These are phyloP conservation scores for Abrostola triplasia DNA, from an alignment of 2,888 invertebrate species.

Conservation along the genomic window DNA sequence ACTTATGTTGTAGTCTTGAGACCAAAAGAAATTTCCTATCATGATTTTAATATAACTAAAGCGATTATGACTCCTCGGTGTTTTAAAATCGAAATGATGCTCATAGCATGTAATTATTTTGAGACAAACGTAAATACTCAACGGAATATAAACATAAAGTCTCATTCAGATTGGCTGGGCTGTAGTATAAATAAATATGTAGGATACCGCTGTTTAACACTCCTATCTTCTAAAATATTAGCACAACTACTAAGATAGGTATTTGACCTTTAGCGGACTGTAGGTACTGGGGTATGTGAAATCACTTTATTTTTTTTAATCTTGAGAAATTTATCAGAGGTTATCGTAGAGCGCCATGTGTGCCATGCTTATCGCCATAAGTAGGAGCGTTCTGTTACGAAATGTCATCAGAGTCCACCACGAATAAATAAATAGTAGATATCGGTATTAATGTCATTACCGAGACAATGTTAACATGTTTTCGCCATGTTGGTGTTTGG, in stretches of 20 bases:
- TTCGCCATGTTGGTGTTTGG: constrained; percentile 41
- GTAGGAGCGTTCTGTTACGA: constrained; percentile 46
- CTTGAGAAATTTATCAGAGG: constrained; percentile 53
- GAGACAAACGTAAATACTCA: too few species aligned
- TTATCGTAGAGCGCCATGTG: constrained; percentile 59
- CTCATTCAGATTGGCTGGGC: background rate
- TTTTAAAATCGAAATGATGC: too few species aligned
- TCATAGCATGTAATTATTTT: too few species aligned
- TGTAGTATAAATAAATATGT: constrained; percentile 2
- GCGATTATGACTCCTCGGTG: too few species aligned
- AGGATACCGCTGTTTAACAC: constrained; percentile 11
- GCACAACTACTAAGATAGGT: constrained; percentile 33
- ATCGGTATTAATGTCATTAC: constrained; percentile 54
- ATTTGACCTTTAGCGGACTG: constrained; percentile 41
- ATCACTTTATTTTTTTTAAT: constrained; percentile 37
- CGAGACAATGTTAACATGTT: constrained; percentile 45
- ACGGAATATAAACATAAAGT: constrained; percentile 11
- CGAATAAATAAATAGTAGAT: constrained; percentile 57
- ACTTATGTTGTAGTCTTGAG: too few species aligned
- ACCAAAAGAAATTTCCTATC: too few species aligned
- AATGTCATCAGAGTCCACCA: constrained; percentile 55
- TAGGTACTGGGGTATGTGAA: constrained; percentile 33
- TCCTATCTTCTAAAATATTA: constrained; percentile 28
- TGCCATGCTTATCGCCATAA: constrained; percentile 64
- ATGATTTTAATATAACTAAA: too few species aligned